These are phyloP conservation scores for Actinernus sp. DNA, from an alignment of 92 coral and sea anemone species.

Conservation along the genomic window DNA sequence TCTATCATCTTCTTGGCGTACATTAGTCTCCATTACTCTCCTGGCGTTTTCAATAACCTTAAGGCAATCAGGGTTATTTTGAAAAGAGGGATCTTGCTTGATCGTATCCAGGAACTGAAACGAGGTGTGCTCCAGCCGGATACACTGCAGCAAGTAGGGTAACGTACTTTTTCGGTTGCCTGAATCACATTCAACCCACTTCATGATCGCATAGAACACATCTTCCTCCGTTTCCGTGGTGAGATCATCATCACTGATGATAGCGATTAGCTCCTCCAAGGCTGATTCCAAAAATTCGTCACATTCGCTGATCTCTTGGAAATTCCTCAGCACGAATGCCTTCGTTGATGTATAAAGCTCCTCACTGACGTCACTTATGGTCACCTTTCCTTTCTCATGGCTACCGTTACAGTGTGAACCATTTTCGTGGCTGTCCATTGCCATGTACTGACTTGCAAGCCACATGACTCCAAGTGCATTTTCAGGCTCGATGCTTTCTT, in stretches of 20 bases:
- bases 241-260: conserved; percentile 42
- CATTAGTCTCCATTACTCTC: too few species aligned
- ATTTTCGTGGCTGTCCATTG: not conserved
- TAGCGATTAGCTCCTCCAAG: conserved; percentile 38
- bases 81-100: conserved; percentile 26
- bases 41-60: conserved; percentile 8
- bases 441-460: conserved; percentile 20
- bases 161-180: conserved; percentile 13
- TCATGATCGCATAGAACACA: conserved; percentile 48
- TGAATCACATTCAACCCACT: conserved; percentile 48
- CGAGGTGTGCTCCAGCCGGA: conserved; percentile 56
- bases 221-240: conserved; percentile 49
- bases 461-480: conserved; percentile 36
- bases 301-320: conserved; percentile 13
- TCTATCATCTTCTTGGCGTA: too few species aligned
- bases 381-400: not conserved
- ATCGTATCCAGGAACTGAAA: conserved; percentile 29
- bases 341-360: conserved; percentile 16
- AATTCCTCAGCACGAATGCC: conserved; percentile 27
- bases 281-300: conserved; percentile 31
- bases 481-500: conserved; percentile 1
- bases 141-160: conserved; percentile 29
- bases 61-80: conserved; percentile 15
- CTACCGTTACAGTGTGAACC: not conserved
- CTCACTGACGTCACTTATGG: conserved; percentile 1